phyloP scores from a whole-genome alignment of 2,888 invertebrate species.

The Bombyx huttoni region DNA sequence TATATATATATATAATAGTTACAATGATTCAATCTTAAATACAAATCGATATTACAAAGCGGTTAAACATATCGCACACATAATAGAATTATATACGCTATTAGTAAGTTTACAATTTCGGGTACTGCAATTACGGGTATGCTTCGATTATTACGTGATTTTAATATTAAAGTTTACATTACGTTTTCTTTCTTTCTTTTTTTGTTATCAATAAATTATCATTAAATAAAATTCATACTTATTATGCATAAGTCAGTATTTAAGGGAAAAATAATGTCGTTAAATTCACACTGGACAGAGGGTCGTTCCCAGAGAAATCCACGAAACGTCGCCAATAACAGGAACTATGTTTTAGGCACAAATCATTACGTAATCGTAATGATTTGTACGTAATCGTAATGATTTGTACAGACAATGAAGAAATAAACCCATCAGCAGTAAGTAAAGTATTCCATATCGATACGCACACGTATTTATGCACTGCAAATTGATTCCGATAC shows the following conservation, averaged over 20 bases:
- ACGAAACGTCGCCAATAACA: neutral
- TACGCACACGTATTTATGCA: neutral
- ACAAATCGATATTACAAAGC: neutral
- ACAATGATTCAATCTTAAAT: neutral
- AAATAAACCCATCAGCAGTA: neutral
- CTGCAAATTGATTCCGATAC: neutral
- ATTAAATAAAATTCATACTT: neutral
- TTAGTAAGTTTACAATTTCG: neutral
- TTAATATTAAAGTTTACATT: neutral
- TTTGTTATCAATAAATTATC: neutral
- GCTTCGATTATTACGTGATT: neutral
- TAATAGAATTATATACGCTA: neutral
- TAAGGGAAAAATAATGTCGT: no score
- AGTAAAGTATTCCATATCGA: neutral
- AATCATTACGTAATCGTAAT: no score
- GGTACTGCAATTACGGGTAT: no score
- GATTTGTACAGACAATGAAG: slow-evolving; percentile 10
- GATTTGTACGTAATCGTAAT: no score
- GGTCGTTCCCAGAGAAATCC: neutral
- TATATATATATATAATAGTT: no score
- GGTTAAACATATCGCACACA: neutral
- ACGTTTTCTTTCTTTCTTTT: no score
- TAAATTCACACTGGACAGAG: neutral
- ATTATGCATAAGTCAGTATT: neutral
- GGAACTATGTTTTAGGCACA: slow-evolving; percentile 2